phyloP scores from a whole-genome alignment of 2,797 vertebrate species.

The Scolopax bukidnonensis region DNA sequence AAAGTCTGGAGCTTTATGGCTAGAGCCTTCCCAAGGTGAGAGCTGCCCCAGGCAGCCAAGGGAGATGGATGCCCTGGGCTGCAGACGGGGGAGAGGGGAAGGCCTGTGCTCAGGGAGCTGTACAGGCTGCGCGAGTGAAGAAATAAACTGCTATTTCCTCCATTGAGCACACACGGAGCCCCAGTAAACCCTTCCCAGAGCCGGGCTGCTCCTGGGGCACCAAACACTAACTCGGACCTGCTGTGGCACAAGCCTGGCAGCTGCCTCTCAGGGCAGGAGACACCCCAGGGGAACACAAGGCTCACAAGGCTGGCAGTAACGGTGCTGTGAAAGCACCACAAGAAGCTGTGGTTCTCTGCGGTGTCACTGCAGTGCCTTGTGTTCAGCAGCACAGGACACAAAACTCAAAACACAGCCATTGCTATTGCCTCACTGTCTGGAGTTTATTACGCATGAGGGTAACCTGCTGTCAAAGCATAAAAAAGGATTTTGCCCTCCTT shows the following conservation, averaged over 20 bases:
- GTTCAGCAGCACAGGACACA: background rate
- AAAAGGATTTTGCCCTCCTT: background rate
- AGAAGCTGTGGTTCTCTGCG: background rate
- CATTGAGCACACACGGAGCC: rapidly evolving
- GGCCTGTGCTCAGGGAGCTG: rapidly evolving
- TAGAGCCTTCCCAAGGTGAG: rapidly evolving
- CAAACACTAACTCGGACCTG: rapidly evolving
- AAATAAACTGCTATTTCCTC: background rate
- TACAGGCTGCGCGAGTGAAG: too few relatives aligned
- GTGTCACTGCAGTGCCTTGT: background rate
- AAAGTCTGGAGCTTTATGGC: background rate
- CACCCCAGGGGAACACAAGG: background rate
- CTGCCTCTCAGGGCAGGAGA: background rate
- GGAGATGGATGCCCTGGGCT: too few relatives aligned
- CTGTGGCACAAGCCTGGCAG: background rate
- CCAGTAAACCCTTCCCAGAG: background rate
- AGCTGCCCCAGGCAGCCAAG: background rate
- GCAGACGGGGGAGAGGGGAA: too few relatives aligned
- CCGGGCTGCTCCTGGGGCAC: too few relatives aligned
- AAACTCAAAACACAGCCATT: background rate
- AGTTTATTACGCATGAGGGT: background rate
- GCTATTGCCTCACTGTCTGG: background rate
- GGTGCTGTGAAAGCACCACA: too few relatives aligned
- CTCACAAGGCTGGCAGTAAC: too few relatives aligned
- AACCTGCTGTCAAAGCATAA: background rate